Evolutionary conservation across 2,113 vertebrate species (phyloP).

Genomic region (Artemisiospiza belli): DNA sequence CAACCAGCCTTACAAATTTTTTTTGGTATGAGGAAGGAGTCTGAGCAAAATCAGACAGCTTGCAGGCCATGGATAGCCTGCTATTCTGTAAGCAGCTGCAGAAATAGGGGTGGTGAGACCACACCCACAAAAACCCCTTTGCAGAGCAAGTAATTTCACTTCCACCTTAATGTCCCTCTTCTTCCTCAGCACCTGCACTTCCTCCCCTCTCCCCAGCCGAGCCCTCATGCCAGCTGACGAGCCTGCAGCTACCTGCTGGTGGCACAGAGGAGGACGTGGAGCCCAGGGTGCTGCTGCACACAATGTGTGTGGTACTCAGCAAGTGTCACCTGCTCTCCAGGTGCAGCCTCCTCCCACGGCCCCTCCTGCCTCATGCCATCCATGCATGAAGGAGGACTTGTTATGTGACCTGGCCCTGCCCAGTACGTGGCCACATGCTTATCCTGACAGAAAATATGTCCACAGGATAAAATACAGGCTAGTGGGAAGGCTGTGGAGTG

Average conservation of each 20-base stretch:
- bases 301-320: neutral
- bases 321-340: neutral
- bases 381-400: neutral
- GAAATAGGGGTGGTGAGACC: neutral
- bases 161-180: neutral
- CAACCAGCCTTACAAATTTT: neutral
- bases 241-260: neutral
- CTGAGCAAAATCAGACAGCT: neutral
- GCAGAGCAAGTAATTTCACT: neutral
- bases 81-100: neutral
- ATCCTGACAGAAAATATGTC: neutral
- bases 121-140: neutral
- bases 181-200: neutral
- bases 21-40: neutral
- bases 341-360: neutral
- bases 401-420: accelerated
- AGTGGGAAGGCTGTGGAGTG: neutral
- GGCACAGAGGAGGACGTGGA: accelerated
- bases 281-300: neutral
- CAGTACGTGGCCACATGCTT: accelerated
- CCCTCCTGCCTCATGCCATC: accelerated
- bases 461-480: neutral
- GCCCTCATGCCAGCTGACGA: neutral
- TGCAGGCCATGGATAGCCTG: neutral
- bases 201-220: neutral